phyloP scores from a whole-genome alignment of 2,888 invertebrate species.

The Rutpela maculata region DNA sequence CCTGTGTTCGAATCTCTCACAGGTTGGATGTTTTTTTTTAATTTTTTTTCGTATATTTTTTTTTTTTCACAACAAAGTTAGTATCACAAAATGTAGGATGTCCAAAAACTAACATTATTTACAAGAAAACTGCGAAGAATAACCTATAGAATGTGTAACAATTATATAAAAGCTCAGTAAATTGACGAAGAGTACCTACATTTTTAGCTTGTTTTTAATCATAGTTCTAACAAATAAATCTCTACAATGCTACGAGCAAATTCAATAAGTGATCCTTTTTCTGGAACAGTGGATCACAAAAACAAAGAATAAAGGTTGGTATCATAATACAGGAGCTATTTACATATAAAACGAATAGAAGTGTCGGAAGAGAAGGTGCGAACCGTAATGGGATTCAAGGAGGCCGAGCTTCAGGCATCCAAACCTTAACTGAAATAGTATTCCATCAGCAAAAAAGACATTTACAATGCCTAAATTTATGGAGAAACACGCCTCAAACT shows the following conservation, averaged over 20 bases:
- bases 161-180: too few relatives aligned
- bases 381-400: constrained; percentile 28
- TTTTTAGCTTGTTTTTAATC: too few relatives aligned
- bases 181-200: too few relatives aligned
- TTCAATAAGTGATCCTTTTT: constrained; percentile 17
- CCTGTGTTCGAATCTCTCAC: too few relatives aligned
- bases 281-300: constrained; percentile 10
- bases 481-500: constrained; percentile 36
- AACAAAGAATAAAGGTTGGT: constrained; percentile 21
- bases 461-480: constrained; percentile 39
- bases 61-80: too few relatives aligned
- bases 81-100: too few relatives aligned
- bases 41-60: too few relatives aligned
- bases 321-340: constrained; percentile 31
- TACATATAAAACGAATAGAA: constrained; percentile 38
- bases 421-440: constrained; percentile 15
- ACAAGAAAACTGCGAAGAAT: too few relatives aligned
- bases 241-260: neutral
- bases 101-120: too few relatives aligned
- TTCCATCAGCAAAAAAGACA: constrained; percentile 38
- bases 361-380: constrained; percentile 32
- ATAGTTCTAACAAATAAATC: neutral
- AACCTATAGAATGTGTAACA: too few relatives aligned
- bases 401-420: constrained; percentile 18
- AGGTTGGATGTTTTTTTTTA: too few relatives aligned